Evolutionary conservation across 1,140 invertebrate genomes (phyloP), one percentile per base, ranked within the genome.

Genomic region (Coelopa frigida): DNA sequence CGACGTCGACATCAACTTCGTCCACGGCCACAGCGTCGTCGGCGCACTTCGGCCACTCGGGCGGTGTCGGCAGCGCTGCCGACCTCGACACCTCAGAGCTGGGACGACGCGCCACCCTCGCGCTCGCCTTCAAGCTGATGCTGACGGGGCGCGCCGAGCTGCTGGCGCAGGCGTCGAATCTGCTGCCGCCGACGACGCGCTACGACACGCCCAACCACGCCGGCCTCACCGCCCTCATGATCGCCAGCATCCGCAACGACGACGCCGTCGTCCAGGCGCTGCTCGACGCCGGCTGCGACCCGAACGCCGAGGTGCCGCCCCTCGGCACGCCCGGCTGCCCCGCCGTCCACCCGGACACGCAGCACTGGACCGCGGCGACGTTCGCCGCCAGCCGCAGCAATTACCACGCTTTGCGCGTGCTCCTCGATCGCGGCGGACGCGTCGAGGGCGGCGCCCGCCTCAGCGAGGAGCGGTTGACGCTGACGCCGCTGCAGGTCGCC

Each of bases 401-500:
- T 44, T 75, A 68, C 26, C 57, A 72, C 68, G 75, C 53, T 62
- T 64, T 75, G 68, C 71, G 47, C 64, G 73, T 85, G 46, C 65
- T 89, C 6, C 61, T 92, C 14, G 85, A 88, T 51, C 76, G 83
- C 15, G 87, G 87, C 1, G 87, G 85, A n/a, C 75, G 81, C 41
- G 88, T 90, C 0, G 89, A 93, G 71, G 89, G 88, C 6, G 88
- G 87, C 0, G 87, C 86, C 0, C 75, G 81, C 8, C 58, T 83
- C 2, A 83, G 82, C 45, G 88, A 91, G 59, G 87, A 91, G 50
- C 86, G 86, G 48, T 85, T 82, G 52, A 92, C 89, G 0, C 76
- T 91, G 26, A 93, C 89, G 4, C 89, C 89, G 0, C 59, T 94
- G 3, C 89, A 94, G 73, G 75, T 88, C 46, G 87, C 89, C 1